Conservation (phyloP, 2,113 vertebrate genomes). For the Bubo blakistoni region DNA sequence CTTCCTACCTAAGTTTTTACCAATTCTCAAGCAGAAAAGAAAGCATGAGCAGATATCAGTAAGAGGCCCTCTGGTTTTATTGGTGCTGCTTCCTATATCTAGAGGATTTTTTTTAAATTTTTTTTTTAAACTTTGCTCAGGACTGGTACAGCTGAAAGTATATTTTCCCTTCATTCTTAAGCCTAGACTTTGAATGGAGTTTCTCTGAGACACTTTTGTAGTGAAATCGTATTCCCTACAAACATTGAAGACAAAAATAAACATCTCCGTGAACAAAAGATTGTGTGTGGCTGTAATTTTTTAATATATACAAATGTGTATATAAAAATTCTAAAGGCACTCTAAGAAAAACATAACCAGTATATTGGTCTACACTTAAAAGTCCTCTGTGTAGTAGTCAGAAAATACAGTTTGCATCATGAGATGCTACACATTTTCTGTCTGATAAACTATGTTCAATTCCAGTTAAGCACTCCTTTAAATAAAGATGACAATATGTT, state of each 20-base stretch:
- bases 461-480: neutral
- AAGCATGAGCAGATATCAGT: constrained; percentile 34
- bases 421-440: neutral
- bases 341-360: neutral
- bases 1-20: constrained; percentile 35
- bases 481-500: neutral
- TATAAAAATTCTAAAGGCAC: neutral
- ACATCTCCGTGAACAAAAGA: constrained; percentile 50
- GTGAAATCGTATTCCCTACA: constrained; percentile 63
- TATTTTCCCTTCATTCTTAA: constrained; percentile 66
- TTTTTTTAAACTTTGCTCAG: constrained; percentile 60
- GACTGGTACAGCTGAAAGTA: constrained; percentile 68
- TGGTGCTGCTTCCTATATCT: constrained; percentile 62
- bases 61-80: constrained; percentile 52
- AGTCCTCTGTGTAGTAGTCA: neutral
- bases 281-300: constrained; percentile 50
- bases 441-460: neutral
- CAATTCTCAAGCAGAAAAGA: constrained; percentile 44
- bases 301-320: neutral
- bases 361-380: neutral
- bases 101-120: neutral
- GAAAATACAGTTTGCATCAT: neutral
- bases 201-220: constrained; percentile 69
- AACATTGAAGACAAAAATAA: constrained; percentile 63
- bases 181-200: constrained; percentile 66